Conservation (phyloP, 2,797 vertebrate genomes). For the Hydrolagus colliei region DNA sequence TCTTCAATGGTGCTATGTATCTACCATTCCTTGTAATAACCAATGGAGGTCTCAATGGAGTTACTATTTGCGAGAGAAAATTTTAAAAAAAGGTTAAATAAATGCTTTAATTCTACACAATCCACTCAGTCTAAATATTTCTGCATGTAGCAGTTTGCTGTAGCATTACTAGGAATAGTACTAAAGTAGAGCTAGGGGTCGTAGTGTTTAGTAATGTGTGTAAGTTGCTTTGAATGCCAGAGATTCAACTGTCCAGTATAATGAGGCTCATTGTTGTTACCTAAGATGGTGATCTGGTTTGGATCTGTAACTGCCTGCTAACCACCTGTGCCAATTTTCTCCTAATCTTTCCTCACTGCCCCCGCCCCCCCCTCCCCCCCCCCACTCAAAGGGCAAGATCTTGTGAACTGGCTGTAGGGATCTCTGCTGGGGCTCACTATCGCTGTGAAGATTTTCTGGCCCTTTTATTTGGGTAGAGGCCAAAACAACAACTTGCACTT, state of each 20-base stretch:
- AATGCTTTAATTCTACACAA: slow-evolving; percentile 27
- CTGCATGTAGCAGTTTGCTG: slow-evolving; percentile 18
- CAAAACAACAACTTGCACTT: no score
- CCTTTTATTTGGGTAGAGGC: no score
- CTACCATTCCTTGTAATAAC: slow-evolving; percentile 93
- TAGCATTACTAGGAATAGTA: neutral
- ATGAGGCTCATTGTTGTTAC: neutral
- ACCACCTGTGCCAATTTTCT: no score
- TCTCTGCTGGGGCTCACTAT: no score
- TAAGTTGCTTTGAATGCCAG: slow-evolving; percentile 21
- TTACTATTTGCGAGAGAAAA: slow-evolving; percentile 37
- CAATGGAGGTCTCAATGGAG: slow-evolving; percentile 70
- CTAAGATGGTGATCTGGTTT: no score
- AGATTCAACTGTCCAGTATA: neutral
- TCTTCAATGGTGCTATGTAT: slow-evolving; percentile 90
- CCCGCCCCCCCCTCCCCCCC: no score
- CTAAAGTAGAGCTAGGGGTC: neutral
- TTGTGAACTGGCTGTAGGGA: no score
- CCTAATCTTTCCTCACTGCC: no score
- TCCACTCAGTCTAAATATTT: slow-evolving; percentile 25
- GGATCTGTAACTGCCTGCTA: no score
- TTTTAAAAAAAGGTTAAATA: slow-evolving; percentile 20
- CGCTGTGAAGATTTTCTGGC: no score
- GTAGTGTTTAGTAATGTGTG: neutral
- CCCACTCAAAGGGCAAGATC: no score